Percentiles rank a stretch among this genome's conserved stretches.
Evolutionary conservation across 2,797 vertebrate genomes (phyloP).

Genomic region (Cygnus olor): DNA sequence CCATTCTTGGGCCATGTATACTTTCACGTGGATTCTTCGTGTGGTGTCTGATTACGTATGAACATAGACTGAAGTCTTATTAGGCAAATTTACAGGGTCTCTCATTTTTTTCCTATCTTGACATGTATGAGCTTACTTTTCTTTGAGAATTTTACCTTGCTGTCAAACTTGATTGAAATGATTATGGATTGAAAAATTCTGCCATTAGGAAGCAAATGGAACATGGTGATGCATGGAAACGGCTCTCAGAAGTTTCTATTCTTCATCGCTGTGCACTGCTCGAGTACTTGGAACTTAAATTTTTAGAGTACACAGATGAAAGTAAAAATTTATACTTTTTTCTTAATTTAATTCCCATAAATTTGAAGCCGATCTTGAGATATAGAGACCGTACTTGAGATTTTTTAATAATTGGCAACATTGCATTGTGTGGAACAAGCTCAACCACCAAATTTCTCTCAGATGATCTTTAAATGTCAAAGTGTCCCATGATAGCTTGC

Average conservation of each 20-base stretch:
- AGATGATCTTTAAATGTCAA: conserved; percentile 22
- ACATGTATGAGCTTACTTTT: neutral
- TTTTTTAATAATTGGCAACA: neutral
- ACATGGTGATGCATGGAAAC: neutral
- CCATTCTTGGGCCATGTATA: neutral
- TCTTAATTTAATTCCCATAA: neutral
- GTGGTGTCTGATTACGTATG: neutral
- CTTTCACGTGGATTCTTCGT: neutral
- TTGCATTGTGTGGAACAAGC: neutral
- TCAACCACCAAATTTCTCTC: neutral
- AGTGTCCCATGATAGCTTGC: neutral
- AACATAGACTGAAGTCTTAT: neutral
- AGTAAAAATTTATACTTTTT: neutral
- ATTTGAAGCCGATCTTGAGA: neutral
- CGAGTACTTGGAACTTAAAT: neutral
- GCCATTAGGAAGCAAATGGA: neutral
- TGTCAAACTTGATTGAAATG: neutral
- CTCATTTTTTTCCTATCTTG: neutral
- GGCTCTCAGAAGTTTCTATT: neutral
- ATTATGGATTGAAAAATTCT: neutral
- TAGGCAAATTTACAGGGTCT: neutral
- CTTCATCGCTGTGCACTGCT: neutral
- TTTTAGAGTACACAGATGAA: neutral
- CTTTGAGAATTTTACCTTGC: neutral
- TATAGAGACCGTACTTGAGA: neutral